Conservation (phyloP, 2,797 vertebrate genomes). For the Fistularia commersonii region DNA sequence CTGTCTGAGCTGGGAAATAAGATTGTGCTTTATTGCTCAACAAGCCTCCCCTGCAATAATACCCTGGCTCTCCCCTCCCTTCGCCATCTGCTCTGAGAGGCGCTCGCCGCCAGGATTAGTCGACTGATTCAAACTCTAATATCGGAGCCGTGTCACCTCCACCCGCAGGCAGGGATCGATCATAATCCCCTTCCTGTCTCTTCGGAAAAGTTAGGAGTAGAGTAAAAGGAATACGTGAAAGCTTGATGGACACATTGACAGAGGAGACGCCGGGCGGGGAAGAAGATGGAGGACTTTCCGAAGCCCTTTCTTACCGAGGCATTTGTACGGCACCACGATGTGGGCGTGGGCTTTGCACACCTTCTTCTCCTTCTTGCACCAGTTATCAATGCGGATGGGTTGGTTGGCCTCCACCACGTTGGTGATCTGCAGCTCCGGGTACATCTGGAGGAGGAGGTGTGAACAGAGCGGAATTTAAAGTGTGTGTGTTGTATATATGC, state of each 20-base stretch:
- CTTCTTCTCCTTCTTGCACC: constrained; percentile 92
- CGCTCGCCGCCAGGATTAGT: constrained; percentile 62
- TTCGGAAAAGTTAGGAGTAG: constrained; percentile 3
- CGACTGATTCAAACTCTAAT: constrained; percentile 48
- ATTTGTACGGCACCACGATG: constrained; percentile 91
- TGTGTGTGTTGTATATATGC: not conserved
- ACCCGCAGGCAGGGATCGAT: constrained; percentile 37
- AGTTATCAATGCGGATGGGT: constrained; percentile 87
- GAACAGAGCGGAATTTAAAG: constrained; percentile 5
- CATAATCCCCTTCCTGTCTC: constrained; percentile 28
- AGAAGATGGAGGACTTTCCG: constrained; percentile 9
- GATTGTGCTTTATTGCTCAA: constrained; percentile 74
- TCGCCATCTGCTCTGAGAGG: constrained; percentile 45
- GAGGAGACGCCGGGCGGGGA: constrained; percentile 11
- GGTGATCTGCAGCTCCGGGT: constrained; percentile 92
- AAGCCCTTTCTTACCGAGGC: constrained; percentile 83
- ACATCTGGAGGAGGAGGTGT: constrained; percentile 83
- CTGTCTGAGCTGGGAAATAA: constrained; percentile 63
- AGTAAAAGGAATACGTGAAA: no score
- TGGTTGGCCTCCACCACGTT: constrained; percentile 95
- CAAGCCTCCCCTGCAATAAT: constrained; percentile 66
- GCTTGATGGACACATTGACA: no score
- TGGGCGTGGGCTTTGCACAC: constrained; percentile 90
- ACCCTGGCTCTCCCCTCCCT: constrained; percentile 12
- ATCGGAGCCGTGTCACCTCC: constrained; percentile 48